A percentile compares a stretch with the other conserved stretches of the same genome.
phyloP scores from a whole-genome alignment of 2,888 invertebrate species.

The Cephus runcator region DNA sequence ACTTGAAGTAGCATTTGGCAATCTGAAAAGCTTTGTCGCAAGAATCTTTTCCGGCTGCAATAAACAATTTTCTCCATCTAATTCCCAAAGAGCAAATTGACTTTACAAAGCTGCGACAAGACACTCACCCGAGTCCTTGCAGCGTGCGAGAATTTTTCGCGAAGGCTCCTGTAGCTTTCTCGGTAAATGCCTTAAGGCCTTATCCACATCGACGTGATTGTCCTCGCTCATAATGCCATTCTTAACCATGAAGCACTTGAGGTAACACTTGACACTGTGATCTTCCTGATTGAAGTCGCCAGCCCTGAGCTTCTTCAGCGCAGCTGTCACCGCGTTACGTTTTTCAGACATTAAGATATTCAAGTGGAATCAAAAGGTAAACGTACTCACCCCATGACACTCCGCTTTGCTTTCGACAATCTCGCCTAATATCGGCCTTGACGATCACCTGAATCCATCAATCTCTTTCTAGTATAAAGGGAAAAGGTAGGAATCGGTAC shows the following conservation, averaged over 20 bases:
- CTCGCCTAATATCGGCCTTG: constrained; percentile 44
- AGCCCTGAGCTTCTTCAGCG: constrained; percentile 44
- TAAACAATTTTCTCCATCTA: not conserved
- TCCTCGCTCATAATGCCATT: constrained; percentile 44
- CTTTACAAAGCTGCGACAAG: too few relatives aligned
- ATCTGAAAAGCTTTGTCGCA: constrained; percentile 55
- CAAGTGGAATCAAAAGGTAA: not conserved
- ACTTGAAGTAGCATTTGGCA: constrained; percentile 47
- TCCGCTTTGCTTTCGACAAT: constrained; percentile 47
- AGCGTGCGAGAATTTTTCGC: constrained; percentile 38
- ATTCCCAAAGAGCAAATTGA: not conserved
- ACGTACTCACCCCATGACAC: constrained; percentile 51
- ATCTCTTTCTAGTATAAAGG: not conserved
- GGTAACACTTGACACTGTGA: constrained; percentile 51
- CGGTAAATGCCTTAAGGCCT: constrained; percentile 46
- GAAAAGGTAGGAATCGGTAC: not conserved
- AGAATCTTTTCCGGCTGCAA: constrained; percentile 41
- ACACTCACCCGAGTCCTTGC: constrained; percentile 46
- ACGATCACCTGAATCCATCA: constrained; percentile 24
- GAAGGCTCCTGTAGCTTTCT: constrained; percentile 38
- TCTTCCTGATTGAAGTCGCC: constrained; percentile 47
- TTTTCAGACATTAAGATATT: not conserved
- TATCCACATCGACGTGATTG: constrained; percentile 45
- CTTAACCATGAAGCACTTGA: constrained; percentile 51
- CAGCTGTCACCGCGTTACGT: constrained; percentile 28